These are phyloP conservation scores for Microcebus ravelobensis DNA, from an alignment of 2,113 vertebrate species.

Conservation along the genomic window DNA sequence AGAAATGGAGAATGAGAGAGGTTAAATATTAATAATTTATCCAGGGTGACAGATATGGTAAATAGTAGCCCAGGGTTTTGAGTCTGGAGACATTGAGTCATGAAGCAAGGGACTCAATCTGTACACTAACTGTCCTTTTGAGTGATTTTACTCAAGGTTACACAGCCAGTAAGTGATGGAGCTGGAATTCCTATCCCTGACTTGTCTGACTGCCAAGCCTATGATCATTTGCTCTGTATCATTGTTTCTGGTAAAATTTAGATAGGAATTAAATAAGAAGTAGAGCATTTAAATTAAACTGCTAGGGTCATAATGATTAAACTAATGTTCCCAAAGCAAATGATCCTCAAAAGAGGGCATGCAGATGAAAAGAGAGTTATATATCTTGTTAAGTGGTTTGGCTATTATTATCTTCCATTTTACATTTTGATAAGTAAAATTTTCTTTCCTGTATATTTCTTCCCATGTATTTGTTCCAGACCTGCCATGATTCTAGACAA, in stretches of 20 bases:
- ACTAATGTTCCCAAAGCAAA: background rate
- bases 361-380: background rate
- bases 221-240: conserved; percentile 35
- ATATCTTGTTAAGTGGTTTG: background rate
- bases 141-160: background rate
- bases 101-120: background rate
- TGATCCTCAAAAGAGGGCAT: background rate
- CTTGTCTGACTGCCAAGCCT: background rate
- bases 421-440: background rate
- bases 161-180: background rate
- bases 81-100: background rate
- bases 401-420: background rate
- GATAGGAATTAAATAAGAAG: background rate
- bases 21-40: background rate
- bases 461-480: background rate
- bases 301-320: background rate
- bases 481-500: background rate
- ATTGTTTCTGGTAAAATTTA: conserved; percentile 36
- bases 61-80: background rate
- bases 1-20: background rate
- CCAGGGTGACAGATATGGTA: background rate
- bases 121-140: background rate
- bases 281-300: background rate
- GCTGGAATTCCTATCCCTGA: background rate
- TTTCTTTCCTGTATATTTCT: background rate